These are phyloP conservation scores for Lasius platythorax DNA, from an alignment of 2,888 invertebrate species.

Conservation along the genomic window DNA sequence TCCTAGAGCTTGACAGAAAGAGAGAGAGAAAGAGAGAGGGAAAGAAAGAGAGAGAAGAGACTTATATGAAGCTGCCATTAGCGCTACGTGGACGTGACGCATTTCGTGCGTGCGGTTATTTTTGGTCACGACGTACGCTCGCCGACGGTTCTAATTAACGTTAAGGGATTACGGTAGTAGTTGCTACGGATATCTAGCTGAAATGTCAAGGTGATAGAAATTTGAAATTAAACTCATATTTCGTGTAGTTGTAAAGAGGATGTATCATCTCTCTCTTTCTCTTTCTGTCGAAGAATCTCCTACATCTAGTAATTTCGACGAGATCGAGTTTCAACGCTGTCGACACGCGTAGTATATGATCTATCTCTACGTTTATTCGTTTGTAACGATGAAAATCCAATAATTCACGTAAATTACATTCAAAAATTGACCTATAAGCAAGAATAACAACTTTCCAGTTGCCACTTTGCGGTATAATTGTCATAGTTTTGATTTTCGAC, in stretches of 20 bases:
- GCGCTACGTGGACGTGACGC: conserved; percentile 51
- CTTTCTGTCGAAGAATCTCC: background rate
- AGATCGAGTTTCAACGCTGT: conserved; percentile 15
- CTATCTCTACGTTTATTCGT: background rate
- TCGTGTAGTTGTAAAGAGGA: background rate
- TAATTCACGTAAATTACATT: background rate
- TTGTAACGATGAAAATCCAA: conserved; percentile 7
- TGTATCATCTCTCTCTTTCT: background rate
- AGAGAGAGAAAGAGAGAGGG: background rate
- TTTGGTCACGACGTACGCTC: conserved; percentile 38
- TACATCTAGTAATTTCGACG: background rate
- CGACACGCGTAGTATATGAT: background rate
- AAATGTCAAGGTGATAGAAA: conserved; percentile 14
- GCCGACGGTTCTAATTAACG: conserved; percentile 50
- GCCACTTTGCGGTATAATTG: background rate
- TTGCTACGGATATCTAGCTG: background rate
- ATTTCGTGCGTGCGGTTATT: conserved; percentile 53
- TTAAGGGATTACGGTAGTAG: conserved; percentile 11
- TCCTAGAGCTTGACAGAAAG: conserved; percentile 15
- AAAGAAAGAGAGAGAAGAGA: background rate
- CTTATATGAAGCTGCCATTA: conserved; percentile 52
- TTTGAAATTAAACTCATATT: background rate
- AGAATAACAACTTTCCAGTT: background rate
- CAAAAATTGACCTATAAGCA: background rate
- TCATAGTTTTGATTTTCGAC: background rate